Evolutionary conservation across 2,113 vertebrate species (phyloP).

Genomic region (Empidonax alnorum): DNA sequence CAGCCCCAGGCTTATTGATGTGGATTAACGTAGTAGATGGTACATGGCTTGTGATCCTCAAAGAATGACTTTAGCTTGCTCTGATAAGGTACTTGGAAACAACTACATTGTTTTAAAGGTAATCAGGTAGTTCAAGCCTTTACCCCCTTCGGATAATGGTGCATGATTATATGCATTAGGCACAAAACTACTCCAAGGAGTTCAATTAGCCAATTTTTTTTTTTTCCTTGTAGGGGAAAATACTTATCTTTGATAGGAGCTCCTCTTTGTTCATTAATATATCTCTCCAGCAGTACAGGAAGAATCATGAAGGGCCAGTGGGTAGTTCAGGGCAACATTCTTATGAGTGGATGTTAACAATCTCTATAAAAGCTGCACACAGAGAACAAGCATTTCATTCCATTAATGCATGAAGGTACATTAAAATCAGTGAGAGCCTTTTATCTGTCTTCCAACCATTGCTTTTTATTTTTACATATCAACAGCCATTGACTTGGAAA

Average conservation of each 20-base stretch:
- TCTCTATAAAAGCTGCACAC: background rate
- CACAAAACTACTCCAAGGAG: background rate
- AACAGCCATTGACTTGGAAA: background rate
- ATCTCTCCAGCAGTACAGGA: background rate
- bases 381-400: background rate
- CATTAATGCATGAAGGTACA: background rate
- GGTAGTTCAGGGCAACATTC: background rate
- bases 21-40: background rate
- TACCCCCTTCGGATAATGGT: background rate
- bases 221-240: background rate
- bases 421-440: conserved; percentile 14
- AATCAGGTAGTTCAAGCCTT: background rate
- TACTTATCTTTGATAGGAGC: background rate
- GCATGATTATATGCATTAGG: background rate
- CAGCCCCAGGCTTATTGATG: background rate
- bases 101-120: background rate
- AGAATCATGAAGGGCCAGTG: background rate
- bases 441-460: conserved; percentile 37
- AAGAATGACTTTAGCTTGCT: background rate
- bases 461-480: conserved; percentile 44
- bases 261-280: background rate
- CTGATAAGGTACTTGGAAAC: background rate
- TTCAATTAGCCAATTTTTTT: background rate
- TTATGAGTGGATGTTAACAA: background rate
- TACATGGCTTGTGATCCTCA: background rate